Base-by-base conservation (phyloP, 2,113 vertebrate genomes). In the Ivindomyrus marchei region DNA sequence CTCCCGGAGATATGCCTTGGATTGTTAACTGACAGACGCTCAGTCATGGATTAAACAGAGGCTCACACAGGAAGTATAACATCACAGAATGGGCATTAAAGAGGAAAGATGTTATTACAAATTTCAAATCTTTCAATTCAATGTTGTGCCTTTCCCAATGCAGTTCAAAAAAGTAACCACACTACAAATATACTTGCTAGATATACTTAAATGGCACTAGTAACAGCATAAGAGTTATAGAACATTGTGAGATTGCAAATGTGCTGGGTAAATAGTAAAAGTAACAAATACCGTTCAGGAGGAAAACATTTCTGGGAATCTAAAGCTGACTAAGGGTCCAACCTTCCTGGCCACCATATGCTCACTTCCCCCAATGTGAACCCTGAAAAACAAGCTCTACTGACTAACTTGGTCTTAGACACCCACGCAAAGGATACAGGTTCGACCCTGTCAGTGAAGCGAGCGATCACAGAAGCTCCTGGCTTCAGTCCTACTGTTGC, bases 381-480 rank as follows among this genome's bases (percentile, higher is more conserved):
- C 70, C 31, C 36, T 49, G 24, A 46, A 47, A 47, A 74, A 49
- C 45, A 88, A 66, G 11, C 21, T 13, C 19, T 84, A 7, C 39
- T 9, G 49, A 24, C 56, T 66, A 66, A 10, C 3, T 17, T 13
- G 49, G 8, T 31, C 46, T 36, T 13, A 1, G n/a, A 80, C 45
- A 39, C 5, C 56, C 39, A 85, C 17, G 3, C 8, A 36, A 88
- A 95, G 94, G 95, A 96, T 96, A 96, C 96, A 87, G 94, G 89
- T 66, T 92, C 88, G 13, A 91, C 27, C 17, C 90, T 47, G 87
- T 88, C 91, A 50, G 89, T 42, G 92, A 94, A 94, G 86, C 90
- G 94, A 46, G 93, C 95, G 21, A 94, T 91, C 11, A 96, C 91
- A 36, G 93, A 91, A 86, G 93, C 91, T 50, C 94, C 95, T 3